Conservation (phyloP, 2,113 vertebrate species). For the Trogon surrucura region DNA sequence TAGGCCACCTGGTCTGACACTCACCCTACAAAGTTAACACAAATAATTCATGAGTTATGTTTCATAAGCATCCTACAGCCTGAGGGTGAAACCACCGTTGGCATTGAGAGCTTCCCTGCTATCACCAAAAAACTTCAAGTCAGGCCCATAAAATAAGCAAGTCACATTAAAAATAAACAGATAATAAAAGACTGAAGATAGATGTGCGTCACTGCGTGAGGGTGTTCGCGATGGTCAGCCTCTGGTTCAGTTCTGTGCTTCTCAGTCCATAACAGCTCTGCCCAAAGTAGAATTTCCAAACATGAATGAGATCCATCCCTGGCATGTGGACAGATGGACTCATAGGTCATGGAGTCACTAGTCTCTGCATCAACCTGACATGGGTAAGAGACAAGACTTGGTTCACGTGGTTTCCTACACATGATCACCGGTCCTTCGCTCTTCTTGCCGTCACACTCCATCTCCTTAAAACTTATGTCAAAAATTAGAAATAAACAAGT, state of each 20-base stretch:
- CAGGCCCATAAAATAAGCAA: not conserved
- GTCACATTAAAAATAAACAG: not conserved
- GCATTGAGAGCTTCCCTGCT: not conserved
- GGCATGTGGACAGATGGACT: not conserved
- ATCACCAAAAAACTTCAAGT: not conserved
- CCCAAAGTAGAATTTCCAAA: not conserved
- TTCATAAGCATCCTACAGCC: not conserved
- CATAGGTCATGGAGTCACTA: too few species aligned
- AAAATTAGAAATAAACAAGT: not conserved
- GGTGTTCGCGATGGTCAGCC: fast-evolving
- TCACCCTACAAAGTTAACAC: not conserved
- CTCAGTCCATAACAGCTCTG: not conserved
- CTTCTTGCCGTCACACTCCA: not conserved
- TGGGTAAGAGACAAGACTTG: not conserved
- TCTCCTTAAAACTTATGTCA: not conserved
- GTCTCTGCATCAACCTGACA: fast-evolving
- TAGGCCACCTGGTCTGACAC: not conserved
- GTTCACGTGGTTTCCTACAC: not conserved
- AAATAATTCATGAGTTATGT: not conserved
- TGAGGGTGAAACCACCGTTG: not conserved
- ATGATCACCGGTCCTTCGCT: not conserved
- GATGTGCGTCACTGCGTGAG: not conserved
- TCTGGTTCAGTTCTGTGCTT: not conserved
- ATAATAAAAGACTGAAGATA: not conserved
- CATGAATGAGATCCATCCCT: not conserved